Base-by-base conservation (phyloP, 2,888 invertebrate genomes). In the Ephialtes manifestator region DNA sequence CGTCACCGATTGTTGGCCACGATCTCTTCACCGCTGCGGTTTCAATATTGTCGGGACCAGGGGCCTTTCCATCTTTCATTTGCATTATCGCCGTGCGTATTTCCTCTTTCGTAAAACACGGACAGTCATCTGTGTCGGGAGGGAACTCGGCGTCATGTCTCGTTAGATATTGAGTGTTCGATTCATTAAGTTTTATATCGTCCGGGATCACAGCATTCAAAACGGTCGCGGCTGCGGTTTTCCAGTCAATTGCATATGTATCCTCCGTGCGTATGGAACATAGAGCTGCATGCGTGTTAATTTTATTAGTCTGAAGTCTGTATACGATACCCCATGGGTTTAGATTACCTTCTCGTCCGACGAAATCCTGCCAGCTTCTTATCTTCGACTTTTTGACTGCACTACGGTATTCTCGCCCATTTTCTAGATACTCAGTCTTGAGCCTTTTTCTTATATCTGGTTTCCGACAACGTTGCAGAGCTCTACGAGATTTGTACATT, bases 21-120 rank as follows among this genome's bases (percentile, higher is more conserved):
- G 53, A 51, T 7, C 15, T 24, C 35, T 55, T 76, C 0, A 39
- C 2, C 11, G 39, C 20, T 43, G n/a, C 55, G 0, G 67, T 15
- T 15, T 51, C 65, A 10, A 76, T 43, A 5, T 35, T 28, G 3
- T 76, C 67, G 0, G 39, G 31, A 1, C 65, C 76, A 0, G 76
- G 65, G 13, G 76, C 67, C n/a, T 67, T 76, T 20, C 76, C 55
- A 1, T 35, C 20, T 24, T 65, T 67, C 51, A 67, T 51, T 8
- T 39, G 28, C 2, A 24, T 20, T 0, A 65, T 18, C 4, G 71
- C 53, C 13, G 1, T n/a, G 7, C 18, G 15, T n/a, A 71, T 20
- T 39, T 71, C 71, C 43, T 24, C 13, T 0, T 10, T 18, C 11
- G 1, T n/a, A 31, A 71, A 55, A 0, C 18, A 7, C 4, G 55